phyloP scores from a whole-genome alignment of 2,113 vertebrate species.

The Strix uralensis region DNA sequence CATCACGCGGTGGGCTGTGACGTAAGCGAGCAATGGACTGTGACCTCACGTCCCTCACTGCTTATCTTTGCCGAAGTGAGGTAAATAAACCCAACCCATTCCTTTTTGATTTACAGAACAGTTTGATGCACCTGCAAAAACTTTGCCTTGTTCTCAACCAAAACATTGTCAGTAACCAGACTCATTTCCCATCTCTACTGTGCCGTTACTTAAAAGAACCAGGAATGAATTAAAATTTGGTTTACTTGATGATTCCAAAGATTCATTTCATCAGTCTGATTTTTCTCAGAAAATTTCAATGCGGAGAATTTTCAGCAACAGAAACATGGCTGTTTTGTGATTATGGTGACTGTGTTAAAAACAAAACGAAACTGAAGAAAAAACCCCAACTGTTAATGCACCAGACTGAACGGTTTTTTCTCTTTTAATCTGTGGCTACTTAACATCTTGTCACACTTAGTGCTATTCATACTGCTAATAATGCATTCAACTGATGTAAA shows the following conservation, averaged over 20 bases:
- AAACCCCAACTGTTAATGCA: not conserved
- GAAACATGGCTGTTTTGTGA: not conserved
- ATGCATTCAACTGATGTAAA: not conserved
- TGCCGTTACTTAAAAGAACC: not conserved
- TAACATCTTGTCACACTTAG: not conserved
- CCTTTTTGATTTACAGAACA: conserved; percentile 68
- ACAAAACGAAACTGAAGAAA: not conserved
- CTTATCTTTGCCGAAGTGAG: not conserved
- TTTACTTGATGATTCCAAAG: not conserved
- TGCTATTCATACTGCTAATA: not conserved
- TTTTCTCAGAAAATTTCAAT: not conserved
- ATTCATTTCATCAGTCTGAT: not conserved
- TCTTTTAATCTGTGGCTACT: not conserved
- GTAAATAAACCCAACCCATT: not conserved
- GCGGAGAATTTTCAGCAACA: not conserved
- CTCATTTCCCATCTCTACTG: not conserved
- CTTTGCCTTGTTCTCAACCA: conserved; percentile 62
- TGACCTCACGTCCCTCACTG: too few species aligned
- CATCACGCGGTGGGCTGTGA: too few species aligned
- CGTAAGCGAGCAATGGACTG: too few species aligned
- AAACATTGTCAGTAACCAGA: conserved; percentile 78
- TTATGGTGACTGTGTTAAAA: not conserved
- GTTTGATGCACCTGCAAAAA: conserved; percentile 69
- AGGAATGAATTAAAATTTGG: not conserved
- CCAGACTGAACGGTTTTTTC: not conserved